Evolutionary conservation across 2,797 vertebrate genomes (phyloP).

Genomic region (Sphaeramia orbicularis): DNA sequence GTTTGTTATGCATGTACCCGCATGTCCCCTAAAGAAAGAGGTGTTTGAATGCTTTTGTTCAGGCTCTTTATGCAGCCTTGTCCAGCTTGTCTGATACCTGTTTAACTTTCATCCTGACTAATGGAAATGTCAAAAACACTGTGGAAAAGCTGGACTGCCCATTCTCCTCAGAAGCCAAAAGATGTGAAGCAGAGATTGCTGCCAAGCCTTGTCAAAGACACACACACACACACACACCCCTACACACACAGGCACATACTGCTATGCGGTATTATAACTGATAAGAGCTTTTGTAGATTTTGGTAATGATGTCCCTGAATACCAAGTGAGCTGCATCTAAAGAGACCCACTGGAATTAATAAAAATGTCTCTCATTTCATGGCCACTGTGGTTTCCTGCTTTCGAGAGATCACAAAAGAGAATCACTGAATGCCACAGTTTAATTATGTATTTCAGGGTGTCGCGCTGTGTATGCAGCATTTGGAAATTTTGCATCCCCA

Average conservation of each 20-base stretch:
- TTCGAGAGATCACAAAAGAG: slow-evolving; percentile 74
- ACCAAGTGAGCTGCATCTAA: slow-evolving; percentile 73
- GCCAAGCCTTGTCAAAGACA: slow-evolving; percentile 59
- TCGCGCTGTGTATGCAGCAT: slow-evolving; percentile 41
- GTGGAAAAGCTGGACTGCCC: slow-evolving; percentile 65
- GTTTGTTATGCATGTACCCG: slow-evolving; percentile 14
- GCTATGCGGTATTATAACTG: slow-evolving; percentile 66
- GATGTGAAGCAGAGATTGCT: slow-evolving; percentile 74
- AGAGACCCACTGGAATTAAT: slow-evolving; percentile 76
- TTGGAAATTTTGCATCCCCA: slow-evolving; percentile 40
- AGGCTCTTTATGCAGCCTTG: slow-evolving; percentile 47
- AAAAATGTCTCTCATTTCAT: slow-evolving; percentile 73
- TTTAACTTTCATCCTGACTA: slow-evolving; percentile 74
- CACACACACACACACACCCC: slow-evolving; percentile 8
- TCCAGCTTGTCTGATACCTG: slow-evolving; percentile 61
- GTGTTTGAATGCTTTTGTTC: slow-evolving; percentile 39
- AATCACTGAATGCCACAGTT: slow-evolving; percentile 69
- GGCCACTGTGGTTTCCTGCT: slow-evolving; percentile 59
- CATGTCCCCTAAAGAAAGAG: slow-evolving; percentile 36
- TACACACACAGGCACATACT: slow-evolving; percentile 19
- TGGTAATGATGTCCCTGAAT: slow-evolving; percentile 83
- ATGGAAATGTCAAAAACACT: slow-evolving; percentile 78
- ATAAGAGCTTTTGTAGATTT: slow-evolving; percentile 84
- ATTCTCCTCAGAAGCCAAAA: slow-evolving; percentile 66
- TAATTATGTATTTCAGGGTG: slow-evolving; percentile 70